Percentiles rank a stretch among this genome's conserved stretches.
Evolutionary conservation across 1,140 invertebrate species (phyloP).

Genomic region (fruit fly (Drosophila melanogaster)): DNA sequence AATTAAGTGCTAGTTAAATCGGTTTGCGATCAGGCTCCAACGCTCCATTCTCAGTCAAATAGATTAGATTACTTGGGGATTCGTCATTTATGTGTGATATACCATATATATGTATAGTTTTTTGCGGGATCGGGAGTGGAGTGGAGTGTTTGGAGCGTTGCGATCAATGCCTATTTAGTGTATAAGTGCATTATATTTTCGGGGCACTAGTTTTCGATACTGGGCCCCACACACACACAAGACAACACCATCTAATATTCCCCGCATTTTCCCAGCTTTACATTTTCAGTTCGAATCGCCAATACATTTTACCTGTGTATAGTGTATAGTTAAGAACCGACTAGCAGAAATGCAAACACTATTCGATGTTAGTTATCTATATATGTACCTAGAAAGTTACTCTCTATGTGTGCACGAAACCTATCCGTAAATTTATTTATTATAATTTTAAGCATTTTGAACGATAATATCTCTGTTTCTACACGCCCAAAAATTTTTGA

Average conservation of each 20-base stretch:
- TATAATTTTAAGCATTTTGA: slow-evolving; percentile 52
- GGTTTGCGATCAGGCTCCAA: background rate
- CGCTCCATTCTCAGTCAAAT: background rate
- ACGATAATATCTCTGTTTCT: slow-evolving; percentile 25
- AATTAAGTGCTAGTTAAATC: slow-evolving; percentile 18
- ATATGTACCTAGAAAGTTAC: slow-evolving; percentile 28
- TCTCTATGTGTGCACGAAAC: slow-evolving; percentile 54
- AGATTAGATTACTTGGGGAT: background rate
- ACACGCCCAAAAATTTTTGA: slow-evolving; percentile 25
- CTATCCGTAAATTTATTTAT: slow-evolving; percentile 41
- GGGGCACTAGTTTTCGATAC: slow-evolving; percentile 7
- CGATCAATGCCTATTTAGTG: background rate
- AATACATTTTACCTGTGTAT: slow-evolving; percentile 18
- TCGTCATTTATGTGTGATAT: slow-evolving; percentile 21
- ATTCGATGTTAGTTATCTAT: slow-evolving; percentile 45
- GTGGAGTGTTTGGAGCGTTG: slow-evolving; percentile 11
- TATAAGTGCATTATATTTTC: slow-evolving; percentile 19
- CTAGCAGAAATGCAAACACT: slow-evolving; percentile 20
- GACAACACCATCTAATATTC: slow-evolving; percentile 1
- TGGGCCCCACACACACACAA: slow-evolving; percentile 1
- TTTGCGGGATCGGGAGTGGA: no score
- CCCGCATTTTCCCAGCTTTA: slow-evolving; percentile 23
- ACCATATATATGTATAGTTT: slow-evolving; percentile 8
- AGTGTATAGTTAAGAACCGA: slow-evolving; percentile 46
- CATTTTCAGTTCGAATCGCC: slow-evolving; percentile 13